Evolutionary conservation across 1,140 invertebrate genomes (phyloP).

Genomic region (Macrostomum lignano): DNA sequence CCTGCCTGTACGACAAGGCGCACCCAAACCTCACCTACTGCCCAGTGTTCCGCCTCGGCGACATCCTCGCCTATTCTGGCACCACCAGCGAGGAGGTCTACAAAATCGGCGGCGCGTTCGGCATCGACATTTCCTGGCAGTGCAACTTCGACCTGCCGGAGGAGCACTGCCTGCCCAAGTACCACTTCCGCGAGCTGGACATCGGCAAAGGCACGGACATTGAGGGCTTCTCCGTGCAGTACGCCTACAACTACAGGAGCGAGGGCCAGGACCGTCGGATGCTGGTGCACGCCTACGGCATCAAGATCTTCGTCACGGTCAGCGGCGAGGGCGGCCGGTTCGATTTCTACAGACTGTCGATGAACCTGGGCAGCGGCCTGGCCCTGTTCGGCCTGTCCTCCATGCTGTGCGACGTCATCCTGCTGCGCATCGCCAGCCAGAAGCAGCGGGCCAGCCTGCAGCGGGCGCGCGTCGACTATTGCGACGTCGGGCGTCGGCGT

Average conservation of each 20-base stretch:
- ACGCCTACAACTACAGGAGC: constrained; percentile 1
- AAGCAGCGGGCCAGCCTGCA: constrained; percentile 48
- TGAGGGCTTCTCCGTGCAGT: constrained; percentile 8
- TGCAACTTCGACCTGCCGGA: constrained; percentile 7
- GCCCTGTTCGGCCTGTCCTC: constrained; percentile 4
- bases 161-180: constrained; percentile 6
- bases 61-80: constrained; percentile 3
- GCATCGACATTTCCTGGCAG: constrained; percentile 7
- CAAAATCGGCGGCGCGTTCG: constrained; percentile 1
- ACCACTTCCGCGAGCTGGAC: constrained; percentile 6
- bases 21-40: constrained; percentile 5
- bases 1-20: constrained; percentile 5
- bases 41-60: constrained; percentile 4
- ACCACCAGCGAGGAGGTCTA: constrained; percentile 1
- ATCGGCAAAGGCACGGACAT: constrained; percentile 7
- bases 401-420: constrained; percentile 3
- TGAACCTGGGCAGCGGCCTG: constrained; percentile 4
- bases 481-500: constrained; percentile 47
- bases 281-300: constrained; percentile 8
- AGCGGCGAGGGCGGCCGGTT: constrained; percentile 3
- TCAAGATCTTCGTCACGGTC: constrained; percentile 7
- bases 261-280: constrained; percentile 5
- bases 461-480: constrained; percentile 60
- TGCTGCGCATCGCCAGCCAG: constrained; percentile 2
- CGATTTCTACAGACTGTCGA: constrained; percentile 3